Base-by-base conservation (phyloP, 2,113 vertebrate genomes). In the Channa maculata region DNA sequence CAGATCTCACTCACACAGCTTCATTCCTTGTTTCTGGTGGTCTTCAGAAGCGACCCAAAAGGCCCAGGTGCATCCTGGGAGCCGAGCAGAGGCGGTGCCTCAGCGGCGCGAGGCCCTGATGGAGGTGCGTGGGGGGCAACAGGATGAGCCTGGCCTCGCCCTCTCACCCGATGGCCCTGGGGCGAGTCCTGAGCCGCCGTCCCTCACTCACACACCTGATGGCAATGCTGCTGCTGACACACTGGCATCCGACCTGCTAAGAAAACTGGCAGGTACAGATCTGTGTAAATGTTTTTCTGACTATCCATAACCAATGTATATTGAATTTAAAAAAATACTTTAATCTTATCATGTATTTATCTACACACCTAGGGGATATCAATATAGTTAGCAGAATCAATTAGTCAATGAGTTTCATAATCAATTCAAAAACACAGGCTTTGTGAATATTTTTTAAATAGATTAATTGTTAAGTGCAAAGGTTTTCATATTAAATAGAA, bases 141-240 rank as follows among this genome's bases (percentile, higher is more conserved):
- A 89, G 80, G 89, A 91, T 4, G 92, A 92, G 54, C 92, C 91
- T 0, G 91, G 92, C 38, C 81, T 85, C 5, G 92, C 91, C 1
- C 85, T 92, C 11, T 93, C 92, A 0, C 92, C 92, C 0, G 92
- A 92, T 65, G 89, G 92, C 1, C 92, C 92, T 0, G 92, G 92
- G 24, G 90, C 90, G 0, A 93, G 92, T 60, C 92, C 92, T 0
- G 91, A 93, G 37, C 92, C 91, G 2, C 92, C 92, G 2, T 82
- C 86, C 0, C 83, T 93, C 36, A 87, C 91, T 0, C 85, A 90
- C 82, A 92, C 91, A 0, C 90, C 89, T 0, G 83, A 90, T 0
- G 77, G 72, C 8, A 85, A 83, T 24, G 0, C 67, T 0, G 0
- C 84, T 13, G 63, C 80, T 0, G 86, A 90, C 62, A 92, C 86